These are phyloP conservation scores for Eurystomus gularis DNA, from an alignment of 2,113 vertebrate genomes.

Conservation along the genomic window DNA sequence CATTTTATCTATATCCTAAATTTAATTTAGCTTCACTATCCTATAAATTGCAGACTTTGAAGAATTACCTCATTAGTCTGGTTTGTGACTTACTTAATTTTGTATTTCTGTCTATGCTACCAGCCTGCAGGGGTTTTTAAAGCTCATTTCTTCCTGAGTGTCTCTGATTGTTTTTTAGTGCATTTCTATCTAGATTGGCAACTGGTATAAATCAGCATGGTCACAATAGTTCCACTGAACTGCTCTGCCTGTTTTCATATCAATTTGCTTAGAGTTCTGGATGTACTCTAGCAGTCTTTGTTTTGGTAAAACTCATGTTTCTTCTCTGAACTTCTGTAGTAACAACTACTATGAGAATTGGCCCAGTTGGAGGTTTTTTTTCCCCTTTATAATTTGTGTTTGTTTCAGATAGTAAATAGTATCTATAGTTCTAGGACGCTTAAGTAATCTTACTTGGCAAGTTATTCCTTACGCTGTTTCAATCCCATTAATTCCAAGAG, in stretches of 20 bases:
- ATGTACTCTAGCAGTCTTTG: neutral
- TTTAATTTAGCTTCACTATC: neutral
- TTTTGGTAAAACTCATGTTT: neutral
- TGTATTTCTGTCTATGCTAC: neutral
- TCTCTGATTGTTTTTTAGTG: neutral
- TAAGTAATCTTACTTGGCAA: neutral
- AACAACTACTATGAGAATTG: neutral
- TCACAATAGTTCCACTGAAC: neutral
- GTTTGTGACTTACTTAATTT: neutral
- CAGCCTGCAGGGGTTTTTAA: neutral
- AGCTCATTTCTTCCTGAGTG: neutral
- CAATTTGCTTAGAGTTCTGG: neutral
- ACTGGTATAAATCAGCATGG: neutral
- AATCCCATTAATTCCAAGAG: neutral
- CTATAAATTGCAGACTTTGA: neutral
- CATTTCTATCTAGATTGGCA: neutral
- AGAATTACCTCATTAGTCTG: neutral
- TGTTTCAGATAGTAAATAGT: neutral
- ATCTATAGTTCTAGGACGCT: neutral
- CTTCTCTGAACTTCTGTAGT: neutral
- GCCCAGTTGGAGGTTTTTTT: neutral
- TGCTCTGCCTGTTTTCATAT: neutral
- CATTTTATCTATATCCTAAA: neutral
- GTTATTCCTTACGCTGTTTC: accelerated
- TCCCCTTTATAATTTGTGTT: neutral